Percentiles rank a stretch among this genome's conserved stretches.
phyloP scores from a whole-genome alignment of 2,113 vertebrate genomes.

The Picathartes gymnocephalus region DNA sequence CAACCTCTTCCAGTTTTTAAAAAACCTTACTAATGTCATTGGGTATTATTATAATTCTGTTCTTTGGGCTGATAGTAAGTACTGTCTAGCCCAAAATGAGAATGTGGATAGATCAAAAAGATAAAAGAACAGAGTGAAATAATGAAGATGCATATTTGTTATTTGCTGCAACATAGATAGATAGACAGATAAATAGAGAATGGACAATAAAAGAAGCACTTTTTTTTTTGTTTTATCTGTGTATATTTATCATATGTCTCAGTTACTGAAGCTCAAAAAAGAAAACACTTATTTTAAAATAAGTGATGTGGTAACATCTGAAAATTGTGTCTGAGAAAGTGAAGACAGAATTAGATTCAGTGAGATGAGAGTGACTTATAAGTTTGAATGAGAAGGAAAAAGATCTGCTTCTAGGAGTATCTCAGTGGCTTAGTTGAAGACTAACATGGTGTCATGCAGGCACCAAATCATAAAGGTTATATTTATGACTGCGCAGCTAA shows the following conservation, averaged over 20 bases:
- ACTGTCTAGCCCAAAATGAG: not conserved
- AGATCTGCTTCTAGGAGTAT: not conserved
- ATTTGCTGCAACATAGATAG: not conserved
- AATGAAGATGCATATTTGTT: not conserved
- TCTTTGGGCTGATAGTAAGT: not conserved
- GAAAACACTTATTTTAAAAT: not conserved
- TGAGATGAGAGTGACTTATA: not conserved
- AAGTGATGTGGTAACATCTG: not conserved
- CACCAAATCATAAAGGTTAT: not conserved
- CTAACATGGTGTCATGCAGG: not conserved
- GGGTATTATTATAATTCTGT: not conserved
- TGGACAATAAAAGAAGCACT: not conserved
- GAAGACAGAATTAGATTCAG: not conserved
- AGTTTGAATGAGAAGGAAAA: not conserved
- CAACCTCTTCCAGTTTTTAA: not conserved
- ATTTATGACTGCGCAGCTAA: not conserved
- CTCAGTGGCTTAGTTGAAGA: not conserved
- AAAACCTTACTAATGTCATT: not conserved
- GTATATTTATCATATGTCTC: not conserved
- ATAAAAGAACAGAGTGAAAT: not conserved
- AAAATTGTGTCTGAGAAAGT: not conserved
- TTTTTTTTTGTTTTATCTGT: not conserved
- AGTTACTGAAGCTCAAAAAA: not conserved
- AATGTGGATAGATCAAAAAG: not conserved
- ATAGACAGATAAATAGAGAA: not conserved